A percentile compares a stretch with the other conserved stretches of the same genome.
phyloP scores from a whole-genome alignment of 2,888 invertebrate species.

The Drosophila kuntzei region DNA sequence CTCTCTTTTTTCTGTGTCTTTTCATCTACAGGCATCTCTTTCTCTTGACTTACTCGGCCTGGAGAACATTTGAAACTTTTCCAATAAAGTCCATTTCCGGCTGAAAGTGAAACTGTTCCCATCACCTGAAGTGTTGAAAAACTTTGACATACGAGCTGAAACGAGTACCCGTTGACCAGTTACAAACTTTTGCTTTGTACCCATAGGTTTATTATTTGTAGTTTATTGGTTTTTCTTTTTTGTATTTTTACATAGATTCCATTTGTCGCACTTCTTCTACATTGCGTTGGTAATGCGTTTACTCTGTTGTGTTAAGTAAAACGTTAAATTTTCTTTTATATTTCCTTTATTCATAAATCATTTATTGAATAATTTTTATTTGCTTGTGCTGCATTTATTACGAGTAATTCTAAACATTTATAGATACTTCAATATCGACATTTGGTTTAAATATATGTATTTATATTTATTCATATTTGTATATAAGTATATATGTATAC shows the following conservation, averaged over 20 bases:
- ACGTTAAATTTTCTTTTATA: conserved; percentile 55
- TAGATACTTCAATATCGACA: conserved; percentile 79
- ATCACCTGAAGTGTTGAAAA: conserved; percentile 19
- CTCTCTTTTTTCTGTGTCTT: neutral
- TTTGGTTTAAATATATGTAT: conserved; percentile 69
- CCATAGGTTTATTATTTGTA: conserved; percentile 50
- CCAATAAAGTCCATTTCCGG: conserved; percentile 10
- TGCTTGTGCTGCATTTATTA: conserved; percentile 38
- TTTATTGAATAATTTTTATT: conserved; percentile 37
- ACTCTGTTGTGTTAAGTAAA: conserved; percentile 40
- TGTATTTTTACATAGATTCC: conserved; percentile 45
- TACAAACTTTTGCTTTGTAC: conserved; percentile 8
- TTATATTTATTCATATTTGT: conserved; percentile 40
- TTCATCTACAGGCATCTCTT: neutral
- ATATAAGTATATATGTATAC: conserved; percentile 48
- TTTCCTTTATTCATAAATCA: conserved; percentile 33
- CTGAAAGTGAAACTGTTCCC: neutral
- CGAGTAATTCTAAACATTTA: conserved; percentile 78
- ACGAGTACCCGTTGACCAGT: conserved; percentile 12
- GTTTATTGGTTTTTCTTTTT: conserved; percentile 28
- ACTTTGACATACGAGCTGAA: conserved; percentile 7
- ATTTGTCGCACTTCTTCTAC: conserved; percentile 57
- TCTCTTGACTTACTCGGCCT: conserved; percentile 1
- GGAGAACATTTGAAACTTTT: conserved; percentile 11
- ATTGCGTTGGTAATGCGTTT: conserved; percentile 26